Evolutionary conservation across 2,888 invertebrate species (phyloP).

Genomic region (Tuberolachnus salignus): DNA sequence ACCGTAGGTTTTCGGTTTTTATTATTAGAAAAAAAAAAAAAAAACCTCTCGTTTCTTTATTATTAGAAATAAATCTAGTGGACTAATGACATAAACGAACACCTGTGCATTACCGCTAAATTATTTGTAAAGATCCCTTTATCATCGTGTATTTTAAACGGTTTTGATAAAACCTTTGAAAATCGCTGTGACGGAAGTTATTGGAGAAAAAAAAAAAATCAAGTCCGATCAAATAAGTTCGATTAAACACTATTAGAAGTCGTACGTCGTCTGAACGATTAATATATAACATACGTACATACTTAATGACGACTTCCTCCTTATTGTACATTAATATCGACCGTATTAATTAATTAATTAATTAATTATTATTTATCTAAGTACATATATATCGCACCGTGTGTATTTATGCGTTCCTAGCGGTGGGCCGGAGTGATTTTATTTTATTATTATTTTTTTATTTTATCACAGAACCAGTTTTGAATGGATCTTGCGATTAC

Average conservation of each 20-base stretch:
- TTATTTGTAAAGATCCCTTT: no score
- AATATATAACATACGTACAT: background rate
- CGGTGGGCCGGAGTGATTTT: background rate
- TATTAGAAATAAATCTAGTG: no score
- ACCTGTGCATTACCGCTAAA: constrained; percentile 21
- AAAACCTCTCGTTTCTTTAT: no score
- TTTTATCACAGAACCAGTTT: constrained; percentile 23
- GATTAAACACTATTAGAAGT: constrained; percentile 33
- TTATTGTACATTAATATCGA: no score
- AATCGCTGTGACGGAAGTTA: no score
- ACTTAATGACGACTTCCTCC: no score
- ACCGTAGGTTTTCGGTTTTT: no score
- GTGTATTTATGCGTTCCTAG: constrained; percentile 8
- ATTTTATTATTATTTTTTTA: background rate
- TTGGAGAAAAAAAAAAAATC: no score
- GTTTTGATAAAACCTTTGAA: no score
- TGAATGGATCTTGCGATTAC: constrained; percentile 26
- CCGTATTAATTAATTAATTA: no score
- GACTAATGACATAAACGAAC: constrained; percentile 7
- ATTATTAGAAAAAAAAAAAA: no score
- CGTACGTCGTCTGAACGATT: background rate
- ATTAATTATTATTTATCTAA: background rate
- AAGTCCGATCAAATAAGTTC: constrained; percentile 28
- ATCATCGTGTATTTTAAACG: no score
- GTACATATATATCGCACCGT: background rate